phyloP scores from a whole-genome alignment of 2,888 invertebrate species.

The Epistrophe eligans region DNA sequence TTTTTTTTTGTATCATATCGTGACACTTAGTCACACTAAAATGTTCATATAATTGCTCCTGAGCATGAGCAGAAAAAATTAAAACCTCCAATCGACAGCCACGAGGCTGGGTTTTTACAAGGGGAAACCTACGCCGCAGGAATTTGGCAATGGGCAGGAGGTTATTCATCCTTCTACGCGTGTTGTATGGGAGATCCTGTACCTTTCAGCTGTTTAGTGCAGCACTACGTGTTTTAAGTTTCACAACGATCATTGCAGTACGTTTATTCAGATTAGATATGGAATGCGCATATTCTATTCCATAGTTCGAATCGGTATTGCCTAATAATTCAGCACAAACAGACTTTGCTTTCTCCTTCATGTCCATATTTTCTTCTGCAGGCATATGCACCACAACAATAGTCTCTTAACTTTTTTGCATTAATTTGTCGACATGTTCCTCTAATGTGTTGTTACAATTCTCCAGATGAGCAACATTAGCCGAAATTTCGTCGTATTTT shows the following conservation, averaged over 20 bases:
- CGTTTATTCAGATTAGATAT: background rate
- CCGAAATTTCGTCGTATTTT: background rate
- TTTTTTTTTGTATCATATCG: too few relatives aligned
- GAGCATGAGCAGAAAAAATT: too few relatives aligned
- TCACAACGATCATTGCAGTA: background rate
- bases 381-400: conserved; percentile 24
- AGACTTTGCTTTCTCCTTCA: conserved; percentile 14
- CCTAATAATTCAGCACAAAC: background rate
- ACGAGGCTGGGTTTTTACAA: background rate
- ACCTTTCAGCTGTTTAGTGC: background rate
- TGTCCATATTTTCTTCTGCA: conserved; percentile 2
- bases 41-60: too few relatives aligned
- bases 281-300: background rate
- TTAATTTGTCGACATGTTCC: background rate
- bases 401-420: background rate
- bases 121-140: background rate
- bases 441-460: background rate
- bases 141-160: background rate
- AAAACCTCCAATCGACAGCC: too few relatives aligned
- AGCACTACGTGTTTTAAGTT: background rate
- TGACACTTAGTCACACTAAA: too few relatives aligned
- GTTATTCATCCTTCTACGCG: too few relatives aligned
- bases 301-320: background rate
- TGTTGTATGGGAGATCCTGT: background rate
- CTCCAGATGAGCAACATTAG: background rate